phyloP scores from a whole-genome alignment of 2,113 vertebrate species.

The Ictalurus punctatus region DNA sequence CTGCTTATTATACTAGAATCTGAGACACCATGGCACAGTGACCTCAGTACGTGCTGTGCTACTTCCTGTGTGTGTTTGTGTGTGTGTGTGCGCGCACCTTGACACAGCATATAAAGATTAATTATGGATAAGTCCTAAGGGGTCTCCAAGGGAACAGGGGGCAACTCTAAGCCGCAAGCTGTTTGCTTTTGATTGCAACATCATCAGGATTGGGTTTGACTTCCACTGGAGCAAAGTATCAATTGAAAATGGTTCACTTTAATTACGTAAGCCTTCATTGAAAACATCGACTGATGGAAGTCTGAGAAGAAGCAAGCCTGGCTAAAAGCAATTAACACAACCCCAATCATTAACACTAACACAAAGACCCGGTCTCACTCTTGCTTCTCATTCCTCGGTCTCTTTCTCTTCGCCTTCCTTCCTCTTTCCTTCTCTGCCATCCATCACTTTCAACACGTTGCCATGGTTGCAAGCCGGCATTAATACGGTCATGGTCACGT shows the following conservation, averaged over 20 bases:
- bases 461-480: constrained; percentile 30
- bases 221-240: not conserved
- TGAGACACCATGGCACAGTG: not conserved
- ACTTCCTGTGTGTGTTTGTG: not conserved
- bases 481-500: not conserved
- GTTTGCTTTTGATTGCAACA: constrained; percentile 8
- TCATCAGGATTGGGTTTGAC: constrained; percentile 11
- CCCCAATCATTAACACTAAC: not conserved
- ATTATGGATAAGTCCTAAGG: constrained; percentile 24
- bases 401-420: not conserved
- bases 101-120: constrained; percentile 36
- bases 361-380: constrained; percentile 2
- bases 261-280: not conserved
- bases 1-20: constrained; percentile 38
- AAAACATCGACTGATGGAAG: not conserved
- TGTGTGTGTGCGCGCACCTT: not conserved
- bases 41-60: not conserved
- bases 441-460: constrained; percentile 6
- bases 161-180: not conserved
- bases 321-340: not conserved
- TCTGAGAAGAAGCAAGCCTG: not conserved
- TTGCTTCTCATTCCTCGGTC: not conserved
- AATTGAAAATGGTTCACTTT: too few species aligned
- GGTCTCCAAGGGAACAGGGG: constrained; percentile 21
- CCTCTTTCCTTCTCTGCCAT: not conserved